These are phyloP conservation scores for Vidua chalybeata DNA, from an alignment of 2,113 vertebrate species.

Conservation along the genomic window DNA sequence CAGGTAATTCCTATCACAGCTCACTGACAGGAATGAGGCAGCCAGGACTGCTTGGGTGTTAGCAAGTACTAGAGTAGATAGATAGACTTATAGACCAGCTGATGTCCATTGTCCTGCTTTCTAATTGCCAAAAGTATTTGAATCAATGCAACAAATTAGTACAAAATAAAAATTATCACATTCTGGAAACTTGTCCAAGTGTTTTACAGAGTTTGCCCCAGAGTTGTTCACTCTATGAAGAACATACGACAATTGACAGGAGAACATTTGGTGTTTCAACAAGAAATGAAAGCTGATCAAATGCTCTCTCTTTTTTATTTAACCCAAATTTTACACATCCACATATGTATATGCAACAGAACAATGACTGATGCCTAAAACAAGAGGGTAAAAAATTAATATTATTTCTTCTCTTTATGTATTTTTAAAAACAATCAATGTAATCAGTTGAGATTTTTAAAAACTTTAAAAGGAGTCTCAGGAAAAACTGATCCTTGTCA, in stretches of 20 bases:
- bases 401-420: fast-evolving
- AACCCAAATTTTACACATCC: background rate
- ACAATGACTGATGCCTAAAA: background rate
- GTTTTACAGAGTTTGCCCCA: background rate
- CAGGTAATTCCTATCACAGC: background rate
- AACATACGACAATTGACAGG: background rate
- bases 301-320: background rate
- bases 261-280: background rate
- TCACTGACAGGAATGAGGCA: background rate
- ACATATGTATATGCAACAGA: background rate
- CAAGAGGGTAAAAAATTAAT: background rate
- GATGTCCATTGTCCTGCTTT: background rate
- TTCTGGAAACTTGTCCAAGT: background rate
- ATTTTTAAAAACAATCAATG: background rate
- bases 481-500: background rate
- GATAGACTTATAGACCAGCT: background rate
- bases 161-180: background rate
- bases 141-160: background rate
- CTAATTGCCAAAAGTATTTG: background rate
- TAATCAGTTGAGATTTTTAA: background rate
- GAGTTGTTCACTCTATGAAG: background rate
- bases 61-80: background rate
- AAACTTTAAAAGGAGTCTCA: background rate
- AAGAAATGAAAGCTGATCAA: background rate
- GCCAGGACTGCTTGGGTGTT: background rate